Conservation (phyloP, 2,113 vertebrate species). For the Upupa epops region DNA sequence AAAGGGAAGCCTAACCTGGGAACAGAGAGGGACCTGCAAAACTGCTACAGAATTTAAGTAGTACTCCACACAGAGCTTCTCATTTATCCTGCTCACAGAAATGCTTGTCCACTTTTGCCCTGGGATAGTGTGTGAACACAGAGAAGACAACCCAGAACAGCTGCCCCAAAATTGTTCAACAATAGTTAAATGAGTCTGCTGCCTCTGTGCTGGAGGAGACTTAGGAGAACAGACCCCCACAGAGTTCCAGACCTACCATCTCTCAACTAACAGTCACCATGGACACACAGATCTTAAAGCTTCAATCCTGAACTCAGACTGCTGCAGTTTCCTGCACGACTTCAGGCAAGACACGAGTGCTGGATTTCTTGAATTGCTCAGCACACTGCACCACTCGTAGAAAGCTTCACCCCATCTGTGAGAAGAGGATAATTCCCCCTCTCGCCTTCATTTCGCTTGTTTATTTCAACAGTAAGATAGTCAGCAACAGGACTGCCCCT, state of each 20-base stretch:
- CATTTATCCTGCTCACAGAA: background rate
- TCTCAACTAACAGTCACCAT: background rate
- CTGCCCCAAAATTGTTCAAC: background rate
- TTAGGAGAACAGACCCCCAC: background rate
- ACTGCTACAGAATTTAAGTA: background rate
- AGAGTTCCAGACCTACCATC: background rate
- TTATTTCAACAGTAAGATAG: constrained; percentile 33
- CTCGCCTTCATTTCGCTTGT: constrained; percentile 34
- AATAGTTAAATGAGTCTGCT: background rate
- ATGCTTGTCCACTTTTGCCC: background rate
- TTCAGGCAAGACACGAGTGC: background rate
- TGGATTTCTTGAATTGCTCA: constrained; percentile 19
- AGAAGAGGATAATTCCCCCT: background rate
- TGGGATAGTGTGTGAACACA: background rate
- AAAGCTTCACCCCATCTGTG: background rate
- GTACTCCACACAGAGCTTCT: background rate
- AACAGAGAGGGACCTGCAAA: background rate
- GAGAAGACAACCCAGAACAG: background rate
- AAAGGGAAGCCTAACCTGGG: background rate
- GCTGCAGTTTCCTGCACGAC: background rate
- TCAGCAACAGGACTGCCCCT: background rate
- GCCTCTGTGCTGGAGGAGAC: background rate
- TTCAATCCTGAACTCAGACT: background rate
- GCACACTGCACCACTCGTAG: background rate
- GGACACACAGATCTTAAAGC: background rate